Base-by-base conservation (phyloP, 2,113 vertebrate species). In the Myiozetetes cayanensis region DNA sequence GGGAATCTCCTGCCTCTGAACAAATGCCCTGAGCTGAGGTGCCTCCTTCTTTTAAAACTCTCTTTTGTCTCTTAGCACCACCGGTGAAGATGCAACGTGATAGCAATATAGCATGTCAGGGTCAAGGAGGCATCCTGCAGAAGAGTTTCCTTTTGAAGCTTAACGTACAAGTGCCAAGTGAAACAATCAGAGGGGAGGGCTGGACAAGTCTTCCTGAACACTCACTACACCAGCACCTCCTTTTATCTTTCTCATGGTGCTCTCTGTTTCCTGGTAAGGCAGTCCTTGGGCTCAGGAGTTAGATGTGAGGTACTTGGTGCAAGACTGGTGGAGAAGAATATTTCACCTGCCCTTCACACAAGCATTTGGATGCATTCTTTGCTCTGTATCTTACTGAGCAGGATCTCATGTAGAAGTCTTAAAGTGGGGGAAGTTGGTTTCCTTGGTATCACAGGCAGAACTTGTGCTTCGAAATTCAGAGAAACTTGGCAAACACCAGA, bases 81-180 rank as follows among this genome's bases (percentile, higher is more conserved):
- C 30, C 39, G 50, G 17, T 90, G 50, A 80, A 67, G 59, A 76
- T 58, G 63, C 44, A 87, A n/a, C 50, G 14, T 4, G 15, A 44
- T 31, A 89, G 92, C 81, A 91, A n/a, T 46, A 28, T 4, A 91
- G 59, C 19, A 23, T 2, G 44, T 50, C 46, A 80, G 90, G 68
- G 43, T 49, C 6, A 21, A 77, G 65, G 47, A 90, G 47, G 15
- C 24, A 28, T 50, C 46, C 43, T 74, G 66, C 55, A 21, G 27
- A 63, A 25, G 39, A 35, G n/a, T 63, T 87, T 87, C 25, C 23
- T 81, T 92, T 75, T 67, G 72, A 87, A 72, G 68, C 61, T 53
- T 59, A 39, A n/a, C 3, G 1, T 39, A 30, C 7, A 28, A 82
- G 24, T 30, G 0, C 22, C 31, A 49, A 74, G 70, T 4, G 24